Base-by-base conservation (phyloP, 2,113 vertebrate species). In the Clinocottus analis region DNA sequence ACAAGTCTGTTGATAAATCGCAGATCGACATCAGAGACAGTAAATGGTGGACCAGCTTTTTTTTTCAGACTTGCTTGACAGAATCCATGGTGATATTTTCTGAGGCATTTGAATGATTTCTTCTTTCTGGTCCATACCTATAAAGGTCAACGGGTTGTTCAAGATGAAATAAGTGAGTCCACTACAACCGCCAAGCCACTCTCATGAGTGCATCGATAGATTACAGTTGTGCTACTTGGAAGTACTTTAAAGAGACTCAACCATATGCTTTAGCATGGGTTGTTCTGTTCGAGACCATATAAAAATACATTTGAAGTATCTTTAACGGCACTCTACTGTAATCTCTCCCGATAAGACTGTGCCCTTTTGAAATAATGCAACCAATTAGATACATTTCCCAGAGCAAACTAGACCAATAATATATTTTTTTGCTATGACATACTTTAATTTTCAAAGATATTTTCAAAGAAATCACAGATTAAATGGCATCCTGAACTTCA, bases 1-100 rank as follows among this genome's bases (percentile, higher is more conserved):
- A 76, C 75, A 27, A 68, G 66, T 45, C 56, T 68, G 80, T 21
- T 76, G 67, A 78, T 75, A 59, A 39, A 85, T 82, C 31, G 69
- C 19, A 45, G 7, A 33, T 51, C 25, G 25, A 6, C 62, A 33
- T 56, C 43, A 47, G 63, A 45, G 70, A 62, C 61, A 8, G 16
- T 66, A 37, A 87, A 59, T 14, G 27, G 47, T 59, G 70, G 4
- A 37, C 17, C 63, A 37, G 23, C 29, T 77, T 60, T 63, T 62
- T n/a, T 31, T 41, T 67, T 58, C 72, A 23, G 61, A 41, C 66
- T 31, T n/a, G n/a, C 55, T 56, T 21, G 77, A 56, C 55, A 7
- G 27, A 45, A 60, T 75, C 25, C 31, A 5, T 10, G n/a, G 5
- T 19, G 59, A 53, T 65, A 16, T 45, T 68, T 31, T 51, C 61